Base-by-base conservation (phyloP, 1,140 invertebrate species). In the Sipha flava region DNA sequence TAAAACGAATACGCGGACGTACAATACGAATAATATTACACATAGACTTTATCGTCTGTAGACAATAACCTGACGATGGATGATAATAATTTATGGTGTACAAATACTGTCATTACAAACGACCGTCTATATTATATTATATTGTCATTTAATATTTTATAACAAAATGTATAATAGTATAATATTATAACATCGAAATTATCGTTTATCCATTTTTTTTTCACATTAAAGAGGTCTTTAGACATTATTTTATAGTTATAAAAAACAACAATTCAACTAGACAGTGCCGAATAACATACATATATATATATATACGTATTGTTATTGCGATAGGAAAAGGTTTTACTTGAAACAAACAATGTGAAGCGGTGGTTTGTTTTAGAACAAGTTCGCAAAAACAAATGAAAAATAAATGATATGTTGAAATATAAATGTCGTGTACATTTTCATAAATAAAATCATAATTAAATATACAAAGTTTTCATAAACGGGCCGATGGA, bases 331-430 rank as follows among this genome's bases (percentile, higher is more conserved):
- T 70, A 6, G 40, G 45, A 72, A 47, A 29, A 72, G 29, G 23
- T 66, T 66, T 40, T 9, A 40, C 62, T 23, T 12, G 62, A 66
- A 31, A 40, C 16, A 23, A 9, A 37, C 29, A 1, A 52, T n/a
- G 66, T 72, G 18, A 45, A 47, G 23, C 43, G 9, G 40, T 47
- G 16, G n/a, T 21, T 14, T 72, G 1, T 54, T 54, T 57, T 57
- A 18, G 18, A 31, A 34, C 2, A 62, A 6, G 16, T 40, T 66
- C 10, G 29, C 26, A 31, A 34, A 31, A 72, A 47, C 18, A n/a
- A 72, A 47, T n/a, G n/a, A n/a, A n/a, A n/a, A n/a, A 75, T 9
- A 75, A 75, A 73, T 54, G 70, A 73, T 73, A 73, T 54, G 47
- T 73, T 3, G 29, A 49, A 52, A 21, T 52, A 54, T 26, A 43